Base-by-base conservation (phyloP, 2,113 vertebrate genomes). In the Mustela nigripes region DNA sequence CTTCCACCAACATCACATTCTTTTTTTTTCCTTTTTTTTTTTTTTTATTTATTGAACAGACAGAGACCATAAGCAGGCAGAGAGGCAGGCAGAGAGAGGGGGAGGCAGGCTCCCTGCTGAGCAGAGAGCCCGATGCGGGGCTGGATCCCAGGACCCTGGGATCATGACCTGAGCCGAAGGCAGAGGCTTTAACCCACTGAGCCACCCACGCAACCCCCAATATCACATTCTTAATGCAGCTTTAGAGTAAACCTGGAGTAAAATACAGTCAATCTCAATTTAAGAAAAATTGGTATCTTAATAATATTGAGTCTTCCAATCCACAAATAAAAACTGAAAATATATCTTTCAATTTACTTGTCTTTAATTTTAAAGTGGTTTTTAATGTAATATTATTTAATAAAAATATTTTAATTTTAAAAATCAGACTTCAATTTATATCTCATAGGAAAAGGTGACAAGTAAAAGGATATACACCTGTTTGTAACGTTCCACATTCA, bases 401-500 rank as follows among this genome's bases (percentile, higher is more conserved):
- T 42, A 73, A 78, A 87, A 95, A 63, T 39, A 83, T 16, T 78
- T 74, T 1, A 0, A 65, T 19, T 89, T 10, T 10, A 39, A 74
- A 97, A 71, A 50, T 63, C 28, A 84, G 69, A 90, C 31, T 92
- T 88, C 45, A 63, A 69, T 31, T 88, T 86, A 21, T 18, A 83
- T 50, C 21, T 53, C 26, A 65, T 31, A 87, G 92, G 36, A 63
- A 89, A 95, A 79, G n/a, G 50, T 9, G 26, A 84, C 26, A 79
- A 90, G 24, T 7, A 92, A 53, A 83, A 97, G 92, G 11, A 96
- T 42, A 96, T 33, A 95, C 74, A 99, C 99, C 99, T 99, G 99
- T 97, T 99, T 99, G 93, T 99, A 99, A 94, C 99, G 99, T 22
- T 99, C 99, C 98, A 99, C 99, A 21, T 99, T 99, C 92, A 99